Conservation (phyloP, 2,797 vertebrate genomes). For the Pseudomugil gertrudae region DNA sequence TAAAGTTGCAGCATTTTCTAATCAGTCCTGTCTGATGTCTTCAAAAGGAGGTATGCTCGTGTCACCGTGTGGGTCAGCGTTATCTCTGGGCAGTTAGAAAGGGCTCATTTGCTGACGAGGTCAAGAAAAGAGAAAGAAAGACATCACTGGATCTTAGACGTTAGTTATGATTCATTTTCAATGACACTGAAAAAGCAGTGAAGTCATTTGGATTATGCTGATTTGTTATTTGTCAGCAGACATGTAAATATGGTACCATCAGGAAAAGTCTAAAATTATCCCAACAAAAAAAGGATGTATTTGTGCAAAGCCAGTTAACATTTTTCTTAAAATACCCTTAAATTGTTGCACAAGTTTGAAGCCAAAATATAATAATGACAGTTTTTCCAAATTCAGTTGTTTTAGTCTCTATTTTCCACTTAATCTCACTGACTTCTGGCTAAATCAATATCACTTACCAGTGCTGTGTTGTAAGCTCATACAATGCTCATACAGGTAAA, state of each 20-base stretch:
- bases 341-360: background rate
- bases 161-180: constrained; percentile 4
- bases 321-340: constrained; percentile 20
- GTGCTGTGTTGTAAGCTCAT: background rate
- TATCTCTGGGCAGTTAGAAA: constrained; percentile 28
- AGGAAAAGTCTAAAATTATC: constrained; percentile 39
- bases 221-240: constrained; percentile 45
- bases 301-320: constrained; percentile 32
- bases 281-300: constrained; percentile 19
- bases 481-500: background rate
- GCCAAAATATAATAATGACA: constrained; percentile 34
- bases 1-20: constrained; percentile 50
- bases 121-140: constrained; percentile 18
- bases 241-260: background rate
- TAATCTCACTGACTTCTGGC: constrained; percentile 1
- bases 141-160: constrained; percentile 11
- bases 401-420: background rate
- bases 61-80: constrained; percentile 40
- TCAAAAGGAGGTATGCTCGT: constrained; percentile 28
- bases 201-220: constrained; percentile 21
- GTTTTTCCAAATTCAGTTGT: constrained; percentile 30
- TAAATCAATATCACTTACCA: background rate
- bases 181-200: background rate
- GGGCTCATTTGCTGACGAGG: background rate
- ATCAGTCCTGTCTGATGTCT: constrained; percentile 32